Evolutionary conservation across 2,113 vertebrate genomes (phyloP), one percentile per base, ranked within the genome.

Genomic region (Ameiurus melas): DNA sequence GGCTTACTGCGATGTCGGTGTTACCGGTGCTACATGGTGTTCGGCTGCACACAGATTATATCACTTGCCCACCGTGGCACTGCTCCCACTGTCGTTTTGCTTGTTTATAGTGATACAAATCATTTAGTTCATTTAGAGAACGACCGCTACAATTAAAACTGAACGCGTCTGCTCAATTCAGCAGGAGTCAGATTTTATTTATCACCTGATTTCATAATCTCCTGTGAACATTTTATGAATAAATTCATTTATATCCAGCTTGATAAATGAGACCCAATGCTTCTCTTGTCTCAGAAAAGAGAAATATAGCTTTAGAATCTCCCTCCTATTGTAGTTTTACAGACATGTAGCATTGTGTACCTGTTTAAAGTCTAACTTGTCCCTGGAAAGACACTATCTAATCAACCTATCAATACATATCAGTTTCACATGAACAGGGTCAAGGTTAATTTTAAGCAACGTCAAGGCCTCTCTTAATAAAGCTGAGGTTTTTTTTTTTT

Each of bases 381-480:
- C 51, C 8, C 3, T 77, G 79, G 13, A 55, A 51, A 84, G 25
- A 5, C 58, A 25, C 20, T 77, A 84, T 84, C 87, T 84, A 84
- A 88, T 53, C 70, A 64, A 64, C 47, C 20, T 3, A 66, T 16
- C 20, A 81, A 60, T n/a, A 75, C 70, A 62, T n/a, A 88, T 75
- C 82, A 84, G 22, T 6, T 17, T 66, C 12, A 62, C 7, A 1
- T 33, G 27, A 57, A 47, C 1, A 14, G 22, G 39, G 43, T 85
- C 88, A 89, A 80, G 88, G 88, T 62, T 36, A 85, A 10, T 27
- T 73, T 30, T 58, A 77, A 60, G 36, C n/a, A 64, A 36, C 20
- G 53, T 64, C 55, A 77, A 70, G 75, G 85, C 39, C 85, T 51
- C 85, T 62, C 20, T 36, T 27, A 70, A 70, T 55, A 60, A 73